Evolutionary conservation across 2,797 vertebrate species (phyloP).

Genomic region (Megalops cyprinoides): DNA sequence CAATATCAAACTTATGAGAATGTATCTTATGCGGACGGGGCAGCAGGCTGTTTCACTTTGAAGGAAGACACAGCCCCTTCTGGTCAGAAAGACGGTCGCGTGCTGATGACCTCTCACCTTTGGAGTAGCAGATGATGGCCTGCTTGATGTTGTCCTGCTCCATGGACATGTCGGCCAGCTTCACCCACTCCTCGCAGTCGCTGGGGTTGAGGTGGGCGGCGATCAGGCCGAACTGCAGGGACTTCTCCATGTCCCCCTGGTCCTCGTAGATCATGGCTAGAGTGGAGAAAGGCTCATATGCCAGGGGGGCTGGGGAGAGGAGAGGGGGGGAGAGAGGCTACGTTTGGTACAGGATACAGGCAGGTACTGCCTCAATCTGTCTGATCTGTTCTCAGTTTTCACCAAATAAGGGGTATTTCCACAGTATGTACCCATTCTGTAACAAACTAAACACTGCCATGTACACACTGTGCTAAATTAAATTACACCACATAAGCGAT

Average conservation of each 20-base stretch:
- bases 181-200: conserved; percentile 94
- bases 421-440: too few species aligned
- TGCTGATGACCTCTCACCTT: conserved; percentile 75
- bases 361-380: too few species aligned
- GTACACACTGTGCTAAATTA: background rate
- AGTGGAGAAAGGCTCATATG: conserved; percentile 95
- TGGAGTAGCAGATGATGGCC: conserved; percentile 93
- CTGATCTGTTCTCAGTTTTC: too few species aligned
- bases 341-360: background rate
- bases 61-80: too few species aligned
- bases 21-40: too few species aligned
- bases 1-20: too few species aligned
- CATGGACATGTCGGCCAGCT: conserved; percentile 94
- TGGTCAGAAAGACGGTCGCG: too few species aligned
- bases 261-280: conserved; percentile 99
- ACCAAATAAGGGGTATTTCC: too few species aligned
- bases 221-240: conserved; percentile 93
- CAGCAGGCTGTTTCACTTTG: too few species aligned
- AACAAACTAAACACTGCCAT: background rate
- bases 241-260: conserved; percentile 91
- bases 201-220: conserved; percentile 96
- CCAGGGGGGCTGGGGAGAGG: conserved; percentile 83
- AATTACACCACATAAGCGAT: background rate
- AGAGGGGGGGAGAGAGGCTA: background rate
- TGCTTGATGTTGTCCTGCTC: conserved; percentile 97